Evolutionary conservation across 2,113 vertebrate genomes (phyloP), one percentile per base, ranked within the genome.

Genomic region (Catharus bicknelli): DNA sequence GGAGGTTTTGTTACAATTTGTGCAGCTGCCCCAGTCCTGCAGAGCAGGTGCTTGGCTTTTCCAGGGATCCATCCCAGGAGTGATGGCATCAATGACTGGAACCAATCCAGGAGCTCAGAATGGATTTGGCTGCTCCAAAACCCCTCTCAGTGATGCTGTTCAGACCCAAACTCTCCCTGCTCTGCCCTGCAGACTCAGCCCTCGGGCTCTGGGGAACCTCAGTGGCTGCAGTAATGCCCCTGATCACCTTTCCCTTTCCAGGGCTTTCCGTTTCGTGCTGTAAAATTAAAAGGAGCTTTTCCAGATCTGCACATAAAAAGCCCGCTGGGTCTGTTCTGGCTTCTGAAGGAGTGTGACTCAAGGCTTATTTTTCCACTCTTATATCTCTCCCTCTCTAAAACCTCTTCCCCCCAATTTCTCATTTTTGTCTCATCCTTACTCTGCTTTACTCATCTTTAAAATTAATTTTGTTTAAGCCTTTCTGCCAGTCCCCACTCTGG

Each of bases 371-470:
- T 75, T 16, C n/a, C 25, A 9, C 40, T 50, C 61, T 59, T 84
- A 43, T 22, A 63, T 47, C 47, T 82, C 30, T 61, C 32, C 81
- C 22, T 43, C 83, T 90, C 58, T 29, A 51, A 64, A 86, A 82
- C 50, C 48, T 78, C 80, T 53, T 36, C 68, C 13, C 64, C 22
- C 20, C 61, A 68, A 1, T 79, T 38, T 90, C 57, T 83, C 58
- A 42, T 53, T 75, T 89, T 91, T 90, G n/a, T 88, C 51, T 84
- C 61, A 61, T 50, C 61, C 25, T 93, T 34, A 42, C 38, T 72
- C 38, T 63, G 32, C 79, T 59, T 92, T 47, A 43, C 21, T 57
- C 76, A 74, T 16, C 70, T 86, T 94, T 90, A 93, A 70, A 87
- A 73, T 48, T 80, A 15, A 20, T 83, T 93, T 95, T 36, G 43